phyloP scores from a whole-genome alignment of 2,113 vertebrate species.

The Pterocles gutturalis region DNA sequence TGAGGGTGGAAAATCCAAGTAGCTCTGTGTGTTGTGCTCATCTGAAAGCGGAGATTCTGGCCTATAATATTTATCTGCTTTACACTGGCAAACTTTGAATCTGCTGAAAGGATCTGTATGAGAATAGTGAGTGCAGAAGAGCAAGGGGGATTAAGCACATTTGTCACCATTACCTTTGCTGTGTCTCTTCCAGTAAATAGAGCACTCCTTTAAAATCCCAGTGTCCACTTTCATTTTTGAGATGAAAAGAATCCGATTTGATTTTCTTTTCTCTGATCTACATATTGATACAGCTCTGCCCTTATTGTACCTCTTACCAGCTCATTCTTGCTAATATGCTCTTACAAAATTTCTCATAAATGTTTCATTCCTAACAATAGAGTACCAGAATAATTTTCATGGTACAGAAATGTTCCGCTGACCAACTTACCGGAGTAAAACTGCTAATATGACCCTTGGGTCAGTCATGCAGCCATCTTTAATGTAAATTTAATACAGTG shows the following conservation, averaged over 20 bases:
- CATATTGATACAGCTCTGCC: not conserved
- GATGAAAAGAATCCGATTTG: conserved; percentile 18
- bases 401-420: conserved; percentile 52
- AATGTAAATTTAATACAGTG: conserved; percentile 62
- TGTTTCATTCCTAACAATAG: conserved; percentile 65
- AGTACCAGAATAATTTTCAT: conserved; percentile 43
- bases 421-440: conserved; percentile 46
- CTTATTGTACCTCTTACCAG: not conserved
- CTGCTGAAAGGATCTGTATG: not conserved
- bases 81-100: not conserved
- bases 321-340: conserved; percentile 55
- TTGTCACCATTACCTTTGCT: conserved; percentile 5
- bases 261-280: conserved; percentile 26
- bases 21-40: not conserved
- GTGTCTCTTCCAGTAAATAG: not conserved
- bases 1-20: not conserved
- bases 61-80: not conserved
- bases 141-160: not conserved
- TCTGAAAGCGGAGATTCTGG: not conserved
- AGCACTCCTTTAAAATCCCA: not conserved
- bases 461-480: conserved; percentile 38
- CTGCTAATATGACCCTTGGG: conserved; percentile 61
- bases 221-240: conserved; percentile 10
- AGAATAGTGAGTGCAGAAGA: not conserved
- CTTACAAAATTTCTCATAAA: conserved; percentile 61